Evolutionary conservation across 2,888 invertebrate genomes (phyloP), one percentile per base, ranked within the genome.

Genomic region (Plebejus argus): DNA sequence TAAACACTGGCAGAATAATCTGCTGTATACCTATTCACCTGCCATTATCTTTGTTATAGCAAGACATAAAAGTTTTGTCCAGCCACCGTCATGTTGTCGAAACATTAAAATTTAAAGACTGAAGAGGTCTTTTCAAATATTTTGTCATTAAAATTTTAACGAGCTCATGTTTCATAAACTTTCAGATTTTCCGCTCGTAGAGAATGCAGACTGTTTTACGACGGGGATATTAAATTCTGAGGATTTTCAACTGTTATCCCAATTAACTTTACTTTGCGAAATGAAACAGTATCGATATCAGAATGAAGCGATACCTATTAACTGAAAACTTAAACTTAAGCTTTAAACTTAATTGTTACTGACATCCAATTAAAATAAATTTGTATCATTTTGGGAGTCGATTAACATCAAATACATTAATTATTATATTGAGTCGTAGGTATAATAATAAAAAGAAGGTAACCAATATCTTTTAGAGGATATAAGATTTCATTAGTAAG

Each of bases 151-250:
- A 61, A 61, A 61, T 61, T 23, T 61, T 61, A 61, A 61, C 61
- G 61, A 61, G 61, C 61, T 61, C 58, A 20, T 58, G 58, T 61
- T 61, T 61, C 23, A 61, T 61, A 23, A 61, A 61, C 10, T 61
- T 61, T 61, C 12, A 61, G 12, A 23, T 61, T 61, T 61, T 61
- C 61, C 61, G 61, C 61, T 61, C 61, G 61, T 61, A 61, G 23
- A 61, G 23, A 61, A 12, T 23, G 61, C 23, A 61, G 61, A 61
- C 23, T 23, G 23, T 23, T 61, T 61, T 23, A 61, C 23, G 61
- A 61, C 23, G 12, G 20, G 61, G 4, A 61, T 61, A 61, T 61
- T 23, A 61, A 61, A 61, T 61, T 20, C 12, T 61, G 61, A 23
- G 61, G 61, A 23, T 61, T 61, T 61, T 12, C 23, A 23, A 61